phyloP scores from a whole-genome alignment of 1,140 invertebrate genomes.

The Pogonomyrmex barbatus region DNA sequence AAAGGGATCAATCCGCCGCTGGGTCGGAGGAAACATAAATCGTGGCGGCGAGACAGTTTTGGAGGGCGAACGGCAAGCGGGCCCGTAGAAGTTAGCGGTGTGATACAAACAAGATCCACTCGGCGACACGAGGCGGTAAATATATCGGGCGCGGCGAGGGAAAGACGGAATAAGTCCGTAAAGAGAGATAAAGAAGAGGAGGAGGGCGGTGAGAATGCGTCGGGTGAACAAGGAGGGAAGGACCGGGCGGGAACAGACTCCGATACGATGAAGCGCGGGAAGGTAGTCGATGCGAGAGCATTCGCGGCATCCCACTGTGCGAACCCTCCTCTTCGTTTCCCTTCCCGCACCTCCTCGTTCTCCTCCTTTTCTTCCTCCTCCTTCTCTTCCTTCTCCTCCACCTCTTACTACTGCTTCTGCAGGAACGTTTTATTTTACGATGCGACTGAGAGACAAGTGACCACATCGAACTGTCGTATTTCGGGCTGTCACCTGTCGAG shows the following conservation, averaged over 20 bases:
- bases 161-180: constrained; percentile 55
- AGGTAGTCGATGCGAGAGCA: constrained; percentile 57
- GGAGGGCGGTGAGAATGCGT: not conserved
- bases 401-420: constrained; percentile 9
- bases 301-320: constrained; percentile 40
- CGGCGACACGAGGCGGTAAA: constrained; percentile 78
- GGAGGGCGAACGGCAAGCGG: constrained; percentile 79
- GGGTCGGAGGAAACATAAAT: constrained; percentile 84
- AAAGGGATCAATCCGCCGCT: constrained; percentile 84
- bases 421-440: constrained; percentile 80
- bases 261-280: constrained; percentile 60
- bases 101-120: constrained; percentile 85
- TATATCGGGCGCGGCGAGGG: constrained; percentile 73
- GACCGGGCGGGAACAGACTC: constrained; percentile 55
- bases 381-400: constrained; percentile 1
- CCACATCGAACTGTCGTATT: constrained; percentile 84
- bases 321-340: not conserved
- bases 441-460: constrained; percentile 80
- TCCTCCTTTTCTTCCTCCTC: not conserved
- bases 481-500: constrained; percentile 81
- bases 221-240: constrained; percentile 44
- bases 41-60: constrained; percentile 83
- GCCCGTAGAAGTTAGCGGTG: constrained; percentile 78
- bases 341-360: not conserved
- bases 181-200: constrained; percentile 53